Conservation (phyloP, 2,888 invertebrate genomes). For the Leptinotarsa peninsularis region DNA sequence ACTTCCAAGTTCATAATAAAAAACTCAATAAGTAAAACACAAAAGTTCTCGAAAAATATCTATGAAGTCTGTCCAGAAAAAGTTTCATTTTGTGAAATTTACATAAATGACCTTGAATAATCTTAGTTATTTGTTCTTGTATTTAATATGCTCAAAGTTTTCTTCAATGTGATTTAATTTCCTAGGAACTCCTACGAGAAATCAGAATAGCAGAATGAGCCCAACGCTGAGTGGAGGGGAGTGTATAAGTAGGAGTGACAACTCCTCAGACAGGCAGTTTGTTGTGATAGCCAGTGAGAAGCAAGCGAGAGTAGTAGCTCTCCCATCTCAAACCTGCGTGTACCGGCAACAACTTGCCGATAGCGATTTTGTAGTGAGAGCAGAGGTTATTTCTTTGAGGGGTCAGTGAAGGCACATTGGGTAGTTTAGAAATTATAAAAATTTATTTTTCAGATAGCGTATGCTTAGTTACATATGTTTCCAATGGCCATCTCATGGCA, state of each 20-base stretch:
- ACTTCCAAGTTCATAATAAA: too few species aligned
- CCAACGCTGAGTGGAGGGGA: constrained; percentile 74
- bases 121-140: too few species aligned
- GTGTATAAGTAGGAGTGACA: constrained; percentile 60
- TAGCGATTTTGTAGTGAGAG: constrained; percentile 92
- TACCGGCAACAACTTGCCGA: constrained; percentile 94
- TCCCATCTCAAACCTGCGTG: constrained; percentile 95
- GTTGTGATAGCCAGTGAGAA: constrained; percentile 95
- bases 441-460: constrained; percentile 82
- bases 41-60: too few species aligned
- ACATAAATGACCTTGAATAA: too few species aligned
- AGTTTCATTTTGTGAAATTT: too few species aligned
- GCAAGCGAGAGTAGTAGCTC: constrained; percentile 91
- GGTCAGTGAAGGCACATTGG: constrained; percentile 68
- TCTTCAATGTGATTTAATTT: background rate
- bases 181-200: constrained; percentile 76
- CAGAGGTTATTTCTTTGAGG: constrained; percentile 92
- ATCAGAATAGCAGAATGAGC: constrained; percentile 76
- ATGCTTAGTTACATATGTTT: constrained; percentile 93
- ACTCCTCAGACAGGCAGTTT: constrained; percentile 87
- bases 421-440: background rate
- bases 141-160: background rate
- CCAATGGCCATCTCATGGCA: constrained; percentile 92
- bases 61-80: too few species aligned
- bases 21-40: too few species aligned